Conservation (phyloP, 2,113 vertebrate genomes). For the Clinocottus analis region DNA sequence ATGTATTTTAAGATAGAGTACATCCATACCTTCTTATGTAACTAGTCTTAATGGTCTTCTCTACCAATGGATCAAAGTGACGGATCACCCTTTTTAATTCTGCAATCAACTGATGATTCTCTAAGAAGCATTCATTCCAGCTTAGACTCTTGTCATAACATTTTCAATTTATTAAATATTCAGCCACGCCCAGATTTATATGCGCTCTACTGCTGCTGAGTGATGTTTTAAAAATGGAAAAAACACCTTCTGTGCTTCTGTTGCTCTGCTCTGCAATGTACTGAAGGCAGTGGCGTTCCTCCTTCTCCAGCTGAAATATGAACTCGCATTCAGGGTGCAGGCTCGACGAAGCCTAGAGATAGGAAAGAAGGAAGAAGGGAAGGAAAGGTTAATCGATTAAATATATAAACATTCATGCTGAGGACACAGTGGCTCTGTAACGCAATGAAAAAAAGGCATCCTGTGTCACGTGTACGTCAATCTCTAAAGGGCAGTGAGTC, state of each 20-base stretch:
- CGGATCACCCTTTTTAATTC: slow-evolving; percentile 31
- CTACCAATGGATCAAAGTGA: slow-evolving; percentile 22
- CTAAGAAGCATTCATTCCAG: slow-evolving; percentile 16
- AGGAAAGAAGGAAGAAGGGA: neutral
- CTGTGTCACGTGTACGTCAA: neutral
- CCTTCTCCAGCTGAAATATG: slow-evolving; percentile 81
- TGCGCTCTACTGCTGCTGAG: neutral
- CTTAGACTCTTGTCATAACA: slow-evolving; percentile 14
- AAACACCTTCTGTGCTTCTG: slow-evolving; percentile 68
- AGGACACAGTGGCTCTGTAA: neutral
- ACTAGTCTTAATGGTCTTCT: slow-evolving; percentile 19
- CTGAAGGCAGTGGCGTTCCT: slow-evolving; percentile 76
- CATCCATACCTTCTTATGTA: slow-evolving; percentile 17
- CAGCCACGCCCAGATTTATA: slow-evolving; percentile 13
- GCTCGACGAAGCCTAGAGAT: slow-evolving; percentile 70
- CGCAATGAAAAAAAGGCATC: slow-evolving; percentile 4
- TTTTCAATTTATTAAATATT: slow-evolving; percentile 29
- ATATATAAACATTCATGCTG: slow-evolving; percentile 1
- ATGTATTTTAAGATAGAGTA: slow-evolving; percentile 41
- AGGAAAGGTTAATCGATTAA: neutral
- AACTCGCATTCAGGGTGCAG: slow-evolving; percentile 85
- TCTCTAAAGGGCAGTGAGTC: slow-evolving; percentile 18
- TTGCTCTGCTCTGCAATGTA: slow-evolving; percentile 72
- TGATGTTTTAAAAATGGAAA: slow-evolving; percentile 17
- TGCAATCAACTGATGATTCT: slow-evolving; percentile 28